phyloP scores from a whole-genome alignment of 2,888 invertebrate genomes.

The Callimorpha dominula region DNA sequence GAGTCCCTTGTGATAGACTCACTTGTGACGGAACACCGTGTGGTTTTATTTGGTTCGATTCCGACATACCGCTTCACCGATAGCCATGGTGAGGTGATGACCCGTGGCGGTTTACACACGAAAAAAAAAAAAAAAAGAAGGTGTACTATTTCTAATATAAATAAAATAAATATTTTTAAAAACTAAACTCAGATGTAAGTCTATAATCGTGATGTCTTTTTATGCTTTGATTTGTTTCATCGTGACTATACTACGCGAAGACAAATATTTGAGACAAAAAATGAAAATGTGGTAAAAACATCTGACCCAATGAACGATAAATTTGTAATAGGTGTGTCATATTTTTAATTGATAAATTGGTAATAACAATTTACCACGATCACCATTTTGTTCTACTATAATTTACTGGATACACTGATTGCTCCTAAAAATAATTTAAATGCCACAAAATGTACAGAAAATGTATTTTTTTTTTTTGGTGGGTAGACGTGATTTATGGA shows the following conservation, averaged over 20 bases:
- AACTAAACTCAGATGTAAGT: neutral
- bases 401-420: slow-evolving; percentile 1
- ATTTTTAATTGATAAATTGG: slow-evolving; percentile 15
- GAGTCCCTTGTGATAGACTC: too few relatives aligned
- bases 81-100: too few relatives aligned
- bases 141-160: neutral
- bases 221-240: neutral
- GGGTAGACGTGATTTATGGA: slow-evolving; percentile 25
- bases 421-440: slow-evolving; percentile 7
- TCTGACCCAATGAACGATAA: slow-evolving; percentile 6
- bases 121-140: too few relatives aligned
- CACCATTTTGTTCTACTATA: slow-evolving; percentile 6
- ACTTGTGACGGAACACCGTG: too few relatives aligned
- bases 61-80: too few relatives aligned
- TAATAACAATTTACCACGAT: slow-evolving; percentile 8
- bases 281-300: slow-evolving; percentile 9
- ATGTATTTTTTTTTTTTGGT: too few relatives aligned
- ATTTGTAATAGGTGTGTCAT: slow-evolving; percentile 19
- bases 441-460: too few relatives aligned
- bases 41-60: too few relatives aligned
- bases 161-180: too few relatives aligned
- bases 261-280: slow-evolving; percentile 5
- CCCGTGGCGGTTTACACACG: too few relatives aligned
- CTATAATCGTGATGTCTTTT: neutral
- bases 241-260: slow-evolving; percentile 3